A percentile compares a stretch with the other conserved stretches of the same genome.
Conservation (phyloP, 2,113 vertebrate species). For the Pristiophorus japonicus region DNA sequence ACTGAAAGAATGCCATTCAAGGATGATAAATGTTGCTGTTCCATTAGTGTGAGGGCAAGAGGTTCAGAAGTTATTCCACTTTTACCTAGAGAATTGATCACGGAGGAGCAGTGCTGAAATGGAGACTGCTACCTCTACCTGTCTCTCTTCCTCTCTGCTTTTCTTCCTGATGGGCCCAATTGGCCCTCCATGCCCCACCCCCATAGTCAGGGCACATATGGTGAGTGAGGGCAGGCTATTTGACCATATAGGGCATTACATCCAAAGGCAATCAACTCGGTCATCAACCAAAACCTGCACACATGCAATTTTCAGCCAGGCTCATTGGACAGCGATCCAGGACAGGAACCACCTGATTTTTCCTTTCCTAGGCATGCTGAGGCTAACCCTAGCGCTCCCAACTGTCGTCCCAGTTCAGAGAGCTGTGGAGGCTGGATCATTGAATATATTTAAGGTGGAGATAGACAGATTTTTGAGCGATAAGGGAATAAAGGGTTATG, state of each 20-base stretch:
- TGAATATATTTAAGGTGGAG: too few species aligned
- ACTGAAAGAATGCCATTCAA: background rate
- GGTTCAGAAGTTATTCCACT: background rate
- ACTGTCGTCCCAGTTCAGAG: background rate
- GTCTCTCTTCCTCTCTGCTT: background rate
- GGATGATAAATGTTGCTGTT: background rate
- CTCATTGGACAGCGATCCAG: background rate
- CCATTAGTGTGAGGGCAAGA: background rate
- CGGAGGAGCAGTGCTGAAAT: background rate
- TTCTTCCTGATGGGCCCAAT: background rate
- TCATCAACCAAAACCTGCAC: background rate
- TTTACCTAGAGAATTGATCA: background rate
- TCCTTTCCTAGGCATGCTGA: background rate
- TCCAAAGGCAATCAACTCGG: background rate
- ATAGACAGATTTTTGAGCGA: too few species aligned
- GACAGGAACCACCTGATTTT: background rate
- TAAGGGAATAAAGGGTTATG: too few species aligned
- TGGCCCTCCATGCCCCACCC: background rate
- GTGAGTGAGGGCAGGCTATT: background rate
- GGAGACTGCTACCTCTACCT: background rate
- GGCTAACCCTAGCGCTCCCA: too few species aligned
- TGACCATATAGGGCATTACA: background rate
- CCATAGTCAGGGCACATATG: background rate
- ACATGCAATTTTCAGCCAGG: background rate
- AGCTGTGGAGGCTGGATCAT: too few species aligned